phyloP scores from a whole-genome alignment of 2,888 invertebrate species.

The Elegia similella region DNA sequence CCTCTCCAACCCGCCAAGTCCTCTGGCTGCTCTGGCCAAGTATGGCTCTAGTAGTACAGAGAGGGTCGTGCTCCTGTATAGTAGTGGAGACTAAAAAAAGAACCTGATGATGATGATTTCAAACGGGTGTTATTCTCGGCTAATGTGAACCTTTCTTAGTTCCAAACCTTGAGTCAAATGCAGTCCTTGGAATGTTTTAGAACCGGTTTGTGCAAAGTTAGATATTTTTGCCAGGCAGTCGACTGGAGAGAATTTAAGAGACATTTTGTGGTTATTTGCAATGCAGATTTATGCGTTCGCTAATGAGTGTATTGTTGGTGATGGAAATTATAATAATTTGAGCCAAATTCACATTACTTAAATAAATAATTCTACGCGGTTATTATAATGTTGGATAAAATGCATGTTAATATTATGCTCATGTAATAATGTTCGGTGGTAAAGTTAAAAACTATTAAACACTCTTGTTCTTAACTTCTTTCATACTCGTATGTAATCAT shows the following conservation, averaged over 20 bases:
- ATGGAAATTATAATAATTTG: not conserved
- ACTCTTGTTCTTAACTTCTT: too few species aligned
- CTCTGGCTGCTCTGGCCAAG: too few species aligned
- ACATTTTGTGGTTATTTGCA: conserved; percentile 14
- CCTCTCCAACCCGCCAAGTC: too few species aligned
- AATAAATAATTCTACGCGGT: not conserved
- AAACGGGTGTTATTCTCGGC: not conserved
- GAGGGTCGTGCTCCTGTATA: too few species aligned
- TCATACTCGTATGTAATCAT: too few species aligned
- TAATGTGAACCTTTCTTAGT: not conserved
- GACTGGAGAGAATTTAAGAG: conserved; percentile 7
- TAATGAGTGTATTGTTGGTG: conserved; percentile 21
- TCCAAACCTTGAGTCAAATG: conserved; percentile 15
- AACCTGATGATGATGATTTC: too few species aligned
- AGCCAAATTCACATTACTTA: not conserved
- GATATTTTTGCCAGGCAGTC: conserved; percentile 6
- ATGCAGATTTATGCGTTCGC: conserved; percentile 12
- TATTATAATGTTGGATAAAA: not conserved
- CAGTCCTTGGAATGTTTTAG: conserved; percentile 21
- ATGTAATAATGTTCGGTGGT: too few species aligned
- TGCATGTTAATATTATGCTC: too few species aligned
- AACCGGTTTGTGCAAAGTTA: conserved; percentile 22
- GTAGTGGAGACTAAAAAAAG: too few species aligned
- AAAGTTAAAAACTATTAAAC: too few species aligned
- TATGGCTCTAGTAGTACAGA: too few species aligned